Conservation (phyloP, 2,797 vertebrate species). For the Chanos chanos region DNA sequence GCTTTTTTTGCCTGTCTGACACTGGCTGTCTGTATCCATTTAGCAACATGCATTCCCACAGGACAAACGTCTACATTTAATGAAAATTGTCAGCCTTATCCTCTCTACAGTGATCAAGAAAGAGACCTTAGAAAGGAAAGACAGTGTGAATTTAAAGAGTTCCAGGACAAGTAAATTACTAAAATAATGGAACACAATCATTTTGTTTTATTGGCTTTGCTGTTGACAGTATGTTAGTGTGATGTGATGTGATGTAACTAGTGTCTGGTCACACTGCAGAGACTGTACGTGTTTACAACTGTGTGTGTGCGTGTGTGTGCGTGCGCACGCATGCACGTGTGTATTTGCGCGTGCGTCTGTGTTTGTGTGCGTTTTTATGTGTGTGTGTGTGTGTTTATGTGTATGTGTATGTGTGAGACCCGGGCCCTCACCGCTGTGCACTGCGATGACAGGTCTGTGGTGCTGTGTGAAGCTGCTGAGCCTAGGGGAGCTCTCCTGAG, state of each 20-base stretch:
- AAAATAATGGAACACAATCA: no score
- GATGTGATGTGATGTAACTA: no score
- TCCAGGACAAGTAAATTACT: no score
- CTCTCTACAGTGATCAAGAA: no score
- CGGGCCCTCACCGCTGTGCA: slow-evolving; percentile 91
- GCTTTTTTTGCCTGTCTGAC: neutral
- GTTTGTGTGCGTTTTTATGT: neutral
- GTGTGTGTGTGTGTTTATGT: neutral
- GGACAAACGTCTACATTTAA: no score
- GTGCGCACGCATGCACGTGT: neutral
- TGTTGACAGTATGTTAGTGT: no score
- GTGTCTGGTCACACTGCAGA: no score
- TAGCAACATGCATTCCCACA: neutral
- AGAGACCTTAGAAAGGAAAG: no score
- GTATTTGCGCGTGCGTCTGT: slow-evolving; percentile 2
- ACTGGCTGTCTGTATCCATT: neutral
- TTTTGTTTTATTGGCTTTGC: no score
- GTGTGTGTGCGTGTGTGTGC: neutral
- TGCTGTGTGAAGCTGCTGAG: slow-evolving; percentile 94
- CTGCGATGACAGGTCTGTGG: slow-evolving; percentile 95
- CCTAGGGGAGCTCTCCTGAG: slow-evolving; percentile 90
- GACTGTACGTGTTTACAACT: neutral
- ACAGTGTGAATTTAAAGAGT: no score
- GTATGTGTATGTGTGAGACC: neutral
- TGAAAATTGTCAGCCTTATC: no score